Evolutionary conservation across 2,113 vertebrate genomes (phyloP).

Genomic region (Pagrus major): DNA sequence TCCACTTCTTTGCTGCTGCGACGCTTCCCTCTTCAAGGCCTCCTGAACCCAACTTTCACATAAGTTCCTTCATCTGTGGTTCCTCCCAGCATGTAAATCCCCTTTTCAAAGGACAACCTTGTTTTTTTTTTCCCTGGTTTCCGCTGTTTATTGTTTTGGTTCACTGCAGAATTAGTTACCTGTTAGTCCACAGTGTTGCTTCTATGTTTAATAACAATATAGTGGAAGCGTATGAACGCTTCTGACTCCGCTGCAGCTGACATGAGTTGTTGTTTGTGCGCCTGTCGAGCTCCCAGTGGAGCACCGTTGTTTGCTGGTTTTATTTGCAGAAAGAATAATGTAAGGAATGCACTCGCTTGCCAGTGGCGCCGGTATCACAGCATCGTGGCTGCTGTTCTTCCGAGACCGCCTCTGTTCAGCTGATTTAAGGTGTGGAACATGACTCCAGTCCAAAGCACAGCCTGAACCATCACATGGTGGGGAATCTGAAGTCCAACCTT

Average conservation of each 20-base stretch:
- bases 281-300: conserved; percentile 8
- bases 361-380: conserved; percentile 29
- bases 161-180: neutral
- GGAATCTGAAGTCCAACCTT: conserved; percentile 23
- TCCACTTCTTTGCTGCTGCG: conserved; percentile 44
- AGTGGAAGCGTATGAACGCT: conserved; percentile 6
- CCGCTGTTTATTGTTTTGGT: neutral
- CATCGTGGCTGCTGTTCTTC: conserved; percentile 30
- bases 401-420: conserved; percentile 20
- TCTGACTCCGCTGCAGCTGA: neutral
- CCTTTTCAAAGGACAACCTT: conserved; percentile 33
- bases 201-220: conserved; percentile 6
- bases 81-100: conserved; percentile 46
- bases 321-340: conserved; percentile 45
- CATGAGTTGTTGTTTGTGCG: neutral
- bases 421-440: conserved; percentile 51
- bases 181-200: neutral
- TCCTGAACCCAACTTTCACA: conserved; percentile 56
- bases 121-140: conserved; percentile 6
- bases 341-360: conserved; percentile 43
- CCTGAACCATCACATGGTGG: conserved; percentile 23
- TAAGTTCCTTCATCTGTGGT: conserved; percentile 39
- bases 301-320: conserved; percentile 49
- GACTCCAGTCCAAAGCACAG: conserved; percentile 43
- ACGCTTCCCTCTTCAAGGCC: conserved; percentile 65